A percentile compares a stretch with the other conserved stretches of the same genome.
These are phyloP conservation scores for Procambarus clarkii DNA, from an alignment of 1,140 invertebrate species.

Conservation along the genomic window DNA sequence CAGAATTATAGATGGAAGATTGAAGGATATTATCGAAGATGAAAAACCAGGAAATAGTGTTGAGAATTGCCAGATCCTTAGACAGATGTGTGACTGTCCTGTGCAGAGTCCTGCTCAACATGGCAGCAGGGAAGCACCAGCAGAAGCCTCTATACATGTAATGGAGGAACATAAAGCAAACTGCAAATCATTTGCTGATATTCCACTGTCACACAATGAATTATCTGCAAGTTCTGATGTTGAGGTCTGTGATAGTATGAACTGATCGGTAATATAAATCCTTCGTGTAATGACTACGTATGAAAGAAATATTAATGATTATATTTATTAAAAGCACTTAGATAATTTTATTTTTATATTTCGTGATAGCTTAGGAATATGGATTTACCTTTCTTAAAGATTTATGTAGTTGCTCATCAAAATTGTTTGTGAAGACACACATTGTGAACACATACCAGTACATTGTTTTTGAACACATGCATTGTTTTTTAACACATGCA, in stretches of 20 bases:
- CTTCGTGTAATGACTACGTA: too few relatives aligned
- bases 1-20: constrained; percentile 6
- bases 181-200: not conserved
- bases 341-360: too few relatives aligned
- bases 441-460: too few relatives aligned
- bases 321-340: too few relatives aligned
- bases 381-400: too few relatives aligned
- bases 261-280: too few relatives aligned
- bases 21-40: constrained; percentile 35
- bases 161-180: not conserved
- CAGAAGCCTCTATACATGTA: not conserved
- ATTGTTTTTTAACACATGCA: too few relatives aligned
- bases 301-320: too few relatives aligned
- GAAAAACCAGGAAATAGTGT: not conserved
- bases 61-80: not conserved
- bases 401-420: too few relatives aligned
- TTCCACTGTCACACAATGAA: not conserved
- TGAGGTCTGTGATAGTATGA: not conserved
- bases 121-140: not conserved
- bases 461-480: too few relatives aligned
- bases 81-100: not conserved
- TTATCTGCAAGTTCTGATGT: not conserved
- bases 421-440: too few relatives aligned
- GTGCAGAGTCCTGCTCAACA: not conserved
- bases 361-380: too few relatives aligned